A percentile compares a stretch with the other conserved stretches of the same genome.
phyloP scores from a whole-genome alignment of 2,888 invertebrate species.

The Yponomeuta plumbellus region DNA sequence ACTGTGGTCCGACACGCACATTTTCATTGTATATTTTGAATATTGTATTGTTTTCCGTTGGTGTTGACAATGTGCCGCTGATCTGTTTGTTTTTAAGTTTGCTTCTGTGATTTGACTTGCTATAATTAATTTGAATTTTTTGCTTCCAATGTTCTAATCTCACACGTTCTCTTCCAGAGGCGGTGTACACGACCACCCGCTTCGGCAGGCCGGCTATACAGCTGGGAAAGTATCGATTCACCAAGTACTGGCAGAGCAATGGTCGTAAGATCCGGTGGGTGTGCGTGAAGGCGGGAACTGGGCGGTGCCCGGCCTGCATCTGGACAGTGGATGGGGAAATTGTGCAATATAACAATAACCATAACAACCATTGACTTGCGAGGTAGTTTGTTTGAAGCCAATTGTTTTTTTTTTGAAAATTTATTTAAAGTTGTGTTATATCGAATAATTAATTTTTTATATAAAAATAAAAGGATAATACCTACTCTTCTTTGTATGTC shows the following conservation, averaged over 20 bases:
- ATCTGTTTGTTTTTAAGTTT: too few species aligned
- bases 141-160: too few species aligned
- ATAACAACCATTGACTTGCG: constrained; percentile 19
- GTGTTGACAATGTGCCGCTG: too few species aligned
- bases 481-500: background rate
- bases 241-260: constrained; percentile 5
- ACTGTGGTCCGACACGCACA: too few species aligned
- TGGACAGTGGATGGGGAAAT: constrained; percentile 29
- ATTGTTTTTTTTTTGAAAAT: background rate
- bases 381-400: constrained; percentile 22
- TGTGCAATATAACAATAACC: constrained; percentile 9
- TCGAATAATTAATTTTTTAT: background rate
- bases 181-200: constrained; percentile 21
- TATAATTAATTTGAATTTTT: too few species aligned
- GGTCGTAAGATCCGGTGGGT: constrained; percentile 4
- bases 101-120: too few species aligned
- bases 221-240: constrained; percentile 13
- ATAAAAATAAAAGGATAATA: background rate
- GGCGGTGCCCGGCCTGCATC: constrained; percentile 32
- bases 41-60: too few species aligned
- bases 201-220: constrained; percentile 34
- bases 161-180: background rate
- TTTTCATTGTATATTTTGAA: too few species aligned
- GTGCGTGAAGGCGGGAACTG: constrained; percentile 25
- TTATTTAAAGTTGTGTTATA: background rate